Percentiles rank a stretch among this genome's conserved stretches.
phyloP scores from a whole-genome alignment of 2,888 invertebrate genomes.

The Lymantria monacha region DNA sequence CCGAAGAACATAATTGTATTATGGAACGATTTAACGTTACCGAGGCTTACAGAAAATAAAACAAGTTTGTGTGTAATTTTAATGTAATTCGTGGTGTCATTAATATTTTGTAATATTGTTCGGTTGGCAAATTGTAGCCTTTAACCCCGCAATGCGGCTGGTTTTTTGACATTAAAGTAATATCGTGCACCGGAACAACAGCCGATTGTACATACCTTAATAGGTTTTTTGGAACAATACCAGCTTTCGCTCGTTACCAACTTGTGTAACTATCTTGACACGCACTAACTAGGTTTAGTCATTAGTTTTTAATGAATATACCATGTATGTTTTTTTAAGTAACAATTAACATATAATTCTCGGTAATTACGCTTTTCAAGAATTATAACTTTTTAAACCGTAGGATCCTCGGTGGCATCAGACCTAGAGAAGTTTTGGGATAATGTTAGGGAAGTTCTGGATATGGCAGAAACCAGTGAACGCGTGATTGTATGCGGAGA shows the following conservation, averaged over 20 bases:
- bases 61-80: slow-evolving; percentile 21
- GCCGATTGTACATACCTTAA: slow-evolving; percentile 40
- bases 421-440: no score
- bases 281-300: background rate
- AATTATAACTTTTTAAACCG: no score
- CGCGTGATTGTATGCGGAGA: no score
- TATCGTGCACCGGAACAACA: slow-evolving; percentile 45
- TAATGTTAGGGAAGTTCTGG: no score
- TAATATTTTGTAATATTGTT: slow-evolving; percentile 31
- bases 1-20: slow-evolving; percentile 27
- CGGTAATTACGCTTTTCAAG: no score
- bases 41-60: slow-evolving; percentile 11
- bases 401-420: no score
- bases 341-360: no score
- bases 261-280: slow-evolving; percentile 5
- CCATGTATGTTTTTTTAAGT: no score
- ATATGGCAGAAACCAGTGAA: no score
- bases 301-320: background rate
- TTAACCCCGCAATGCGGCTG: slow-evolving; percentile 72
- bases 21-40: slow-evolving; percentile 16
- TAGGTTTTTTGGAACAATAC: slow-evolving; percentile 77
- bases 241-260: slow-evolving; percentile 44
- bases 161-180: slow-evolving; percentile 72
- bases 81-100: slow-evolving; percentile 34
- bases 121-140: slow-evolving; percentile 41